These are phyloP conservation scores for Schlechtendalia chinensis DNA, from an alignment of 1,140 invertebrate genomes.

Conservation along the genomic window DNA sequence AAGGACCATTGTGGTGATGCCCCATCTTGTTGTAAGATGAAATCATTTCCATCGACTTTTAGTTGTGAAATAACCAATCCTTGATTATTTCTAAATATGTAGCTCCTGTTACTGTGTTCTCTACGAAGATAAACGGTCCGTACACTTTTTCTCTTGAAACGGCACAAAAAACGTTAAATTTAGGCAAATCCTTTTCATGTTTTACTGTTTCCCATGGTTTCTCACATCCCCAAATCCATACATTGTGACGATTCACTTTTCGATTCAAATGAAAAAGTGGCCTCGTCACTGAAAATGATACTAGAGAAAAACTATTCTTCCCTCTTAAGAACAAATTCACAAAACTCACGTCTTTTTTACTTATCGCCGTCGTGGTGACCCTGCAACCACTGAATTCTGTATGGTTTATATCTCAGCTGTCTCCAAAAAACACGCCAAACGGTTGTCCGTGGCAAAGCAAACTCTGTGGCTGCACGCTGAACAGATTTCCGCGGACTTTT, in stretches of 20 bases:
- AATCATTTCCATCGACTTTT: conserved; percentile 28
- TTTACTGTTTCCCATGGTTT: background rate
- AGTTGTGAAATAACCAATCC: background rate
- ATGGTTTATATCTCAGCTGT: background rate
- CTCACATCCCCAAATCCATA: background rate
- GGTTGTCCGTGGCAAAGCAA: background rate
- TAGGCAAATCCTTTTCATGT: background rate
- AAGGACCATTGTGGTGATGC: conserved; percentile 53
- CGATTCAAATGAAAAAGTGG: background rate
- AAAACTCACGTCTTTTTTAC: background rate
- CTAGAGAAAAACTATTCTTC: background rate
- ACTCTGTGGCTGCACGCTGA: background rate
- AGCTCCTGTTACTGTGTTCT: background rate
- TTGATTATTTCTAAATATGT: background rate
- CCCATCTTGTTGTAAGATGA: conserved; percentile 53
- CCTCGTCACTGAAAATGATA: background rate
- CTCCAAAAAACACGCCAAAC: background rate
- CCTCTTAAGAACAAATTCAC: background rate
- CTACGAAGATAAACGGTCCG: background rate
- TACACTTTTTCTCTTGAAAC: background rate
- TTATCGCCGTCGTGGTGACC: background rate
- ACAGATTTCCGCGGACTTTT: background rate
- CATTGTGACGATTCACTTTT: background rate
- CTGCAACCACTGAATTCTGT: background rate
- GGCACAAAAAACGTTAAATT: background rate